phyloP scores from a whole-genome alignment of 2,113 vertebrate genomes.

The Pteronura brasiliensis region DNA sequence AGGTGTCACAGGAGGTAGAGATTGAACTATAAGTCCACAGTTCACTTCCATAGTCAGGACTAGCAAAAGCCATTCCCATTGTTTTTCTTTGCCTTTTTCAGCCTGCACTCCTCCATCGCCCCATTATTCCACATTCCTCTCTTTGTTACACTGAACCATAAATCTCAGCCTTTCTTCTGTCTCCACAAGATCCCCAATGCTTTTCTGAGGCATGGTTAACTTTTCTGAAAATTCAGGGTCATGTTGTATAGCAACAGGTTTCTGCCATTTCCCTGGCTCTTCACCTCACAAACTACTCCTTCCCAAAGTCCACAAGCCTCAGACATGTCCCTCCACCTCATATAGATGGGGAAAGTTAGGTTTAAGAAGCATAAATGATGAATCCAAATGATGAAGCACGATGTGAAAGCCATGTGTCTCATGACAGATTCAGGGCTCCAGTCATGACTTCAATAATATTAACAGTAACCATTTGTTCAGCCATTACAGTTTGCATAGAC shows the following conservation, averaged over 20 bases:
- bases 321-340: neutral
- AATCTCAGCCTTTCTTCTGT: neutral
- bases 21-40: neutral
- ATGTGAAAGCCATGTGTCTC: neutral
- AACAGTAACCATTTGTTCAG: neutral
- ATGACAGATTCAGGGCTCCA: neutral
- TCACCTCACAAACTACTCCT: neutral
- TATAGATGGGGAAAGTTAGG: too few relatives aligned
- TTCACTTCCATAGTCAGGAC: neutral
- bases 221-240: neutral
- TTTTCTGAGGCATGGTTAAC: neutral
- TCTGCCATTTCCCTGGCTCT: neutral
- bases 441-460: neutral
- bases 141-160: neutral
- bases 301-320: neutral
- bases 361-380: neutral
- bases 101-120: neutral
- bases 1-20: neutral
- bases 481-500: neutral
- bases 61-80: neutral
- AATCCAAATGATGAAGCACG: neutral
- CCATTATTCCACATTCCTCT: neutral
- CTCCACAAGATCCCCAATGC: neutral
- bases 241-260: neutral
- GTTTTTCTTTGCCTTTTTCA: neutral